Evolutionary conservation across 2,113 vertebrate species (phyloP), one percentile per base, ranked within the genome.

Genomic region (Tauraco erythrolophus): DNA sequence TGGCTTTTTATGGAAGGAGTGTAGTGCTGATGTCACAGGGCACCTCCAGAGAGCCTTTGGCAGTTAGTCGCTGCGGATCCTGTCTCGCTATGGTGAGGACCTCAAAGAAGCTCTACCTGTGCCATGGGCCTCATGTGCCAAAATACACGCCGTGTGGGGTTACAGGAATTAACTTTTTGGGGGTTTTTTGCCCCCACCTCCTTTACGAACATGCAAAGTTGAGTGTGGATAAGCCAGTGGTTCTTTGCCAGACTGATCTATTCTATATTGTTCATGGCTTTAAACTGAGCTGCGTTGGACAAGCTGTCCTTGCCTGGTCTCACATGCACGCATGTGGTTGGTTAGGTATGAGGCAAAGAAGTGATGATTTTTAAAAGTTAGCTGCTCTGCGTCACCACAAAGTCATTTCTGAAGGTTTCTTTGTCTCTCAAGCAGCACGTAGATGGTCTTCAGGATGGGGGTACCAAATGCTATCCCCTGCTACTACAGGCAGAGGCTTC

Each of bases 81-180:
- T 19, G 7, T 33, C 27, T 77, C 0, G 0, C 64, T 51, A 6
- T 2, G 3, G 2, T 2, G 35, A 14, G 57, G 72, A 48, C 17
- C 19, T 25, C 30, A 25, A 4, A 69, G 81, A 60, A 89, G 14
- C 21, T 19, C 35, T 75, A 3, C 33, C 43, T 69, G 57, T 65
- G 65, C 83, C 69, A 3, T 17, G 31, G 35, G 46, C 25, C 24
- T 65, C 4, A 0, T 4, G 10, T 58, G 51, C 89, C 54, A n/a
- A n/a, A 74, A 28, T 17, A 2, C 2, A 0, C 14, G 27, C 50
- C 6, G 0, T 2, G 28, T 4, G 53, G 9, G 13, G 1, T 54
- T 46, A 22, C 39, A 69, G 35, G 13, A 65, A 31, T 60, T 60
- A 2, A 43, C 11, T 25, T 0, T n/a, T 30, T 37, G 13, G 24